Evolutionary conservation across 2,797 vertebrate species (phyloP), one percentile per base, ranked within the genome.

Genomic region (Odontamblyopus lacepedii): DNA sequence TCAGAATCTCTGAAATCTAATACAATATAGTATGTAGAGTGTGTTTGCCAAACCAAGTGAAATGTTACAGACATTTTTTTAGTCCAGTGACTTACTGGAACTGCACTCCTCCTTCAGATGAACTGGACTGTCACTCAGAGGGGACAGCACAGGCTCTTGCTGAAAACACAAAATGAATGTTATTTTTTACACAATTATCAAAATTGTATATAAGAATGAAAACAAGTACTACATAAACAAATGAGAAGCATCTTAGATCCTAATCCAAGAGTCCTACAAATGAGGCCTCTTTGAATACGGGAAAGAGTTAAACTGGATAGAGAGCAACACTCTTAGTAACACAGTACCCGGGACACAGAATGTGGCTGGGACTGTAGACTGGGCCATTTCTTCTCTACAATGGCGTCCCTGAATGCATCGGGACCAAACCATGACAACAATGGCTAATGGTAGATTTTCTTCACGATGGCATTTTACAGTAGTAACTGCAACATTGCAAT

Each of bases 51-150:
- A 67, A 67, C 27, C 23, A 30, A 53, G 29, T 5, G 12, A 8
- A 67, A 71, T 0, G 2, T 3, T 38, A 13, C 62, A 51, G 59
- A 77, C 13, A 73, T 30, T 63, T 74, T 15, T 15, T 63, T 53
- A 41, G 32, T 60, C n/a, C 29, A 48, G 66, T 11, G 56, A 86
- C 81, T 85, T 82, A 85, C 85, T 73, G 67, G 69, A 71, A 38
- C 6, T 57, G 0, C 73, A 77, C 23, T 89, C 82, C 8, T 85
- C 84, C 77, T 76, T 77, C 51, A 56, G 57, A 12, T 60, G 73
- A 44, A 80, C 23, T 1, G 91, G 93, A 70, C 88, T 91, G 16
- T 84, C 81, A n/a, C 55, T 82, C 63, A 93, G 83, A 68, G 92
- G 92, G 38, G 91, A 91, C 72, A 93, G 74, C 76, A 91, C 41